Percentiles rank a stretch among this genome's conserved stretches.
Evolutionary conservation across 1,140 invertebrate genomes (phyloP).

Genomic region (Trichonephila clavipes): DNA sequence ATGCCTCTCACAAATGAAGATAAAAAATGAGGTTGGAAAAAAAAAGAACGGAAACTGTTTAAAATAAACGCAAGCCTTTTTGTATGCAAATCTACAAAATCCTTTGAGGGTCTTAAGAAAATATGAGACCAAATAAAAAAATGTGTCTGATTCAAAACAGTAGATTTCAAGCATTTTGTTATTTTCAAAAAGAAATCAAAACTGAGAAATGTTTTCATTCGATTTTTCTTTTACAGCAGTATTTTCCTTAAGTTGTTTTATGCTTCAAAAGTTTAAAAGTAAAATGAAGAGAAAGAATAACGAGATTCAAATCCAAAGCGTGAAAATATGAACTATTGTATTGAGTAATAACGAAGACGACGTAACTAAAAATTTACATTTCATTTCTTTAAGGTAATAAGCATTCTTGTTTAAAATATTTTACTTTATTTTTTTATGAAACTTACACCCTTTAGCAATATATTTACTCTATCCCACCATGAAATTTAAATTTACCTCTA

Average conservation of each 20-base stretch:
- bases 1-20: neutral
- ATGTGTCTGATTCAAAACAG: neutral
- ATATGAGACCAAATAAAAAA: neutral
- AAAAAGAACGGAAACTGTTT: neutral
- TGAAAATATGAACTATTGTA: slow-evolving; percentile 25
- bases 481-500: too few relatives aligned
- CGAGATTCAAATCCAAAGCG: neutral
- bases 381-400: neutral
- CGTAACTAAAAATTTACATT: slow-evolving; percentile 34
- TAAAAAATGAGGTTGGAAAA: neutral
- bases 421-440: too few relatives aligned
- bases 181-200: neutral
- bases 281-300: neutral
- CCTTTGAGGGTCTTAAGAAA: neutral
- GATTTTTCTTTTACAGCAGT: neutral
- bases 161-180: slow-evolving; percentile 36
- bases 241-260: neutral
- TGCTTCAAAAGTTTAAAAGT: neutral
- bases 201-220: neutral
- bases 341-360: slow-evolving; percentile 7
- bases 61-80: slow-evolving; percentile 57
- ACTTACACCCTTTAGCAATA: too few relatives aligned
- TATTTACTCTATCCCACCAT: too few relatives aligned
- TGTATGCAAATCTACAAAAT: slow-evolving; percentile 37
- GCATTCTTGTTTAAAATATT: too few relatives aligned